Evolutionary conservation across 2,113 vertebrate genomes (phyloP).

Genomic region (Rhizomys pruinosus): DNA sequence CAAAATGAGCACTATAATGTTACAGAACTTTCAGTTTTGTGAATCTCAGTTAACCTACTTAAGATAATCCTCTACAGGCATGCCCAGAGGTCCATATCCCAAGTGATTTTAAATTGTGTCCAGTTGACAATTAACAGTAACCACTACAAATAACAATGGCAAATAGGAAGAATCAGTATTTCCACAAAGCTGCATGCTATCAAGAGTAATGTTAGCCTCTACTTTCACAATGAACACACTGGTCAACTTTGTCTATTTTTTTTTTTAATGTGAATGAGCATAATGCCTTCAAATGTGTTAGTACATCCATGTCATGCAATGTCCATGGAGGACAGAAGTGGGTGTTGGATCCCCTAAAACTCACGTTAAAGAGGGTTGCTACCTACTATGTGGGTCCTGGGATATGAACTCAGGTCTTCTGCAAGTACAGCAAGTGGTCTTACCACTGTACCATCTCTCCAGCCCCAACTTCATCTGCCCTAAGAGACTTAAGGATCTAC

Average conservation of each 20-base stretch:
- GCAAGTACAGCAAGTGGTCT: too few relatives aligned
- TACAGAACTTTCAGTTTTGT: constrained; percentile 83
- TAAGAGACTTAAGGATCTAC: neutral
- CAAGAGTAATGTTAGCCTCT: neutral
- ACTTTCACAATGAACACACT: constrained; percentile 6
- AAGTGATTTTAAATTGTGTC: neutral
- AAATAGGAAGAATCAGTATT: neutral
- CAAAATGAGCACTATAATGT: constrained; percentile 81
- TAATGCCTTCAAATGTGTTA: too few relatives aligned
- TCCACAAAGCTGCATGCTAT: neutral
- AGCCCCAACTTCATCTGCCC: too few relatives aligned
- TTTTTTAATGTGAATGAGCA: too few relatives aligned
- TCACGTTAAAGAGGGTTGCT: too few relatives aligned
- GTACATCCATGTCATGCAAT: too few relatives aligned
- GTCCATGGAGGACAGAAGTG: too few relatives aligned
- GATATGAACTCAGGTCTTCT: too few relatives aligned
- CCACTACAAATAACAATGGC: neutral
- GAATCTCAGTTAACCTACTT: neutral
- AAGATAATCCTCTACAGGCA: neutral
- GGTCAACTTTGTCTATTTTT: neutral
- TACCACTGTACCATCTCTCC: too few relatives aligned
- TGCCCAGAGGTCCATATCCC: neutral
- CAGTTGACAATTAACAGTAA: neutral
- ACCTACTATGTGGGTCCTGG: too few relatives aligned
- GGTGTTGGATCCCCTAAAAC: too few relatives aligned